Percentiles rank a stretch among this genome's conserved stretches.
Evolutionary conservation across 2,888 invertebrate genomes (phyloP).

Genomic region (Polymixis lichenea): DNA sequence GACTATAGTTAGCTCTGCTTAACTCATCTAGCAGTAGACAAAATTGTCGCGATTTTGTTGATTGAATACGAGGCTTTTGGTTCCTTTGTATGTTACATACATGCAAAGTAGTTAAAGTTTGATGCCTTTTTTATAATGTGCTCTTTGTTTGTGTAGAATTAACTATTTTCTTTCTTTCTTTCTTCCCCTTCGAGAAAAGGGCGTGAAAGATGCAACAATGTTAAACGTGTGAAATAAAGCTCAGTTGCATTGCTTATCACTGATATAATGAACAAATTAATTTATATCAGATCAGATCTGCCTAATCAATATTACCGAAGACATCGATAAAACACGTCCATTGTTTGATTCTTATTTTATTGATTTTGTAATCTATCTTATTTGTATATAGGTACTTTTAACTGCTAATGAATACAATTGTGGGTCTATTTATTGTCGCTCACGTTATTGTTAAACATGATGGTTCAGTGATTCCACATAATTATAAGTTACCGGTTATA

Average conservation of each 20-base stretch:
- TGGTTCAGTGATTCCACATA: neutral
- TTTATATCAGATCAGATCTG: neutral
- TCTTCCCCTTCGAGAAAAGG: neutral
- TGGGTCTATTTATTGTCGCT: neutral
- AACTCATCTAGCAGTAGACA: too few relatives aligned
- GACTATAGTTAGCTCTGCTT: too few relatives aligned
- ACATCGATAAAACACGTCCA: conserved; percentile 25
- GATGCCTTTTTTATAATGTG: too few relatives aligned
- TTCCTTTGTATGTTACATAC: too few relatives aligned
- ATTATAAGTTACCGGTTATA: conserved; percentile 18
- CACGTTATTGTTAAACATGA: neutral
- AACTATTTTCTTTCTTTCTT: neutral
- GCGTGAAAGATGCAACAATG: neutral
- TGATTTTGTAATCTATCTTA: conserved; percentile 1
- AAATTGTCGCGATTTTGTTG: too few relatives aligned
- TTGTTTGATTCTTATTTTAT: conserved; percentile 2
- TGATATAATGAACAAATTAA: neutral
- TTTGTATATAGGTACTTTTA: neutral
- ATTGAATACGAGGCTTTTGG: too few relatives aligned
- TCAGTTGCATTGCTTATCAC: neutral
- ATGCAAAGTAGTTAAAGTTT: too few relatives aligned
- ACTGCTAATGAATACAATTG: neutral
- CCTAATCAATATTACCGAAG: neutral
- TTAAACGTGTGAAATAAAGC: neutral
- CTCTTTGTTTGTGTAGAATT: too few relatives aligned